Evolutionary conservation across 1,140 invertebrate species (phyloP), one percentile per base, ranked within the genome.

Genomic region (Drosophila ironensis): DNA sequence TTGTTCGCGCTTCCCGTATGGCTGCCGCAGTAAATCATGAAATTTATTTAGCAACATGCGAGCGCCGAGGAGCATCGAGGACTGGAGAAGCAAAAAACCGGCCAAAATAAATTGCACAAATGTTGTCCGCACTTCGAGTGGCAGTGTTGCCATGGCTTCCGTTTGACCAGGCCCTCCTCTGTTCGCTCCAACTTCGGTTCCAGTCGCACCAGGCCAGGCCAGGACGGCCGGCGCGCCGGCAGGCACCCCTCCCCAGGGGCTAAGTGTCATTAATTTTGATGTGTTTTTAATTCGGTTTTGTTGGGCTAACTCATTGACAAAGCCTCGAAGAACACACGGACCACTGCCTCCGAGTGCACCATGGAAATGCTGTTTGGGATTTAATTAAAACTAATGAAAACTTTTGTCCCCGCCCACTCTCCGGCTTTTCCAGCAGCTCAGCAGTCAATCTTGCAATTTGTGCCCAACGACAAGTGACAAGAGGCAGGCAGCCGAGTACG

Each of bases 351-450:
- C 19, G 17, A 30, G 38, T 37, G 46, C 51, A 28, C 35, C 70
- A 74, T 50, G 50, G 57, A 57, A 78, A 61, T 64, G 57, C 63
- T 60, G 74, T 86, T 82, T 78, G 66, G 63, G 71, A 84, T 86
- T 84, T 84, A 73, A 84, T 84, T 86, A 86, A 84, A 84, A 86
- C 80, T 80, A 84, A 84, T 86, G 72, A 76, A 86, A 84, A 80
- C 74, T 84, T 80, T 86, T 73, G 60, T 68, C 24, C 53, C 38
- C 37, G 48, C 14, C 30, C 30, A 33, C 30, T 33, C 14, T n/a
- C 30, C 30, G 8, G 3, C 14, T 48, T 20, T n/a, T 3, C 6
- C 30, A 25, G 46, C 14, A 8, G 22, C 30, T 52, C 52, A 64
- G 42, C 63, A 77, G 69, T 84, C 73, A 78, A 82, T 78, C 73